Percentiles rank a stretch among this genome's conserved stretches.
These are phyloP conservation scores for Thaleichthys pacificus DNA, from an alignment of 2,797 vertebrate genomes.

Conservation along the genomic window DNA sequence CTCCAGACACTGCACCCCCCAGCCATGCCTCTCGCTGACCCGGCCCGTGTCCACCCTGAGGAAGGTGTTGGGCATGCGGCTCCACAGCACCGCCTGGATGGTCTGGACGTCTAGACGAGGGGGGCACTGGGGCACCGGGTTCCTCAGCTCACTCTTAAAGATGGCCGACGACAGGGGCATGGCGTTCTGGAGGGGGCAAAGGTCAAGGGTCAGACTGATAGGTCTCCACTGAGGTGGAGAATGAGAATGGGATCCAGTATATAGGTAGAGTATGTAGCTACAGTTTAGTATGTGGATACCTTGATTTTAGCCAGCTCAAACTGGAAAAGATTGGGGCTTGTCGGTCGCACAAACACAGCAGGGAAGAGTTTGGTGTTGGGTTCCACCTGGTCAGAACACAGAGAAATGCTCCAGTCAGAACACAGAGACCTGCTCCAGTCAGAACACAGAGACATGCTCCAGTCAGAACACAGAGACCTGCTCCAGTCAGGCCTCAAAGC, in stretches of 20 bases:
- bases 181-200: slow-evolving; percentile 76
- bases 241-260: too few species aligned
- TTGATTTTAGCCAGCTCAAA: slow-evolving; percentile 96
- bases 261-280: too few species aligned
- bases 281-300: slow-evolving; percentile 30
- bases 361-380: slow-evolving; percentile 97
- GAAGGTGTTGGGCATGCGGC: slow-evolving; percentile 95
- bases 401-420: too few species aligned
- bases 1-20: slow-evolving; percentile 93
- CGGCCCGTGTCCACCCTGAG: slow-evolving; percentile 90
- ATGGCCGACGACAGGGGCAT: slow-evolving; percentile 97
- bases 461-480: not conserved
- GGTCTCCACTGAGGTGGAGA: too few species aligned
- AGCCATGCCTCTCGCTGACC: slow-evolving; percentile 94
- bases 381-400: slow-evolving; percentile 81
- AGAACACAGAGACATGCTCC: slow-evolving; percentile 34
- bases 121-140: slow-evolving; percentile 93
- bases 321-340: slow-evolving; percentile 92
- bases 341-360: slow-evolving; percentile 92
- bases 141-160: slow-evolving; percentile 95
- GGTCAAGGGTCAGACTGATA: too few species aligned
- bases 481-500: not conserved
- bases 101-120: slow-evolving; percentile 93
- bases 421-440: too few species aligned
- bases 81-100: slow-evolving; percentile 94